Base-by-base conservation (phyloP, 53 echinoderm and acorn worm genomes). In the Paelopatides confundens region DNA sequence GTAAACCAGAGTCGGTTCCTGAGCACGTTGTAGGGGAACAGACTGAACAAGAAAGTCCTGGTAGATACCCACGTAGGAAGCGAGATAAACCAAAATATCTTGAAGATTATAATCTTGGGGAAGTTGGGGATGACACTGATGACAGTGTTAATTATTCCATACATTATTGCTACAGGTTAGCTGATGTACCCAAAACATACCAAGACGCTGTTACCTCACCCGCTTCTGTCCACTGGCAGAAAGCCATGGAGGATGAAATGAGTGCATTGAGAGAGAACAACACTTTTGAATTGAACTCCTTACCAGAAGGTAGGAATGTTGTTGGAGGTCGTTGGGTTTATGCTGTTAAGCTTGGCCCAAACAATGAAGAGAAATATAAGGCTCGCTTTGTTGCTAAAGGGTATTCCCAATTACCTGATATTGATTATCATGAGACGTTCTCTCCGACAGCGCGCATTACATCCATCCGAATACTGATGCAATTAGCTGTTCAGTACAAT, bases 161-260 rank as follows among this genome's bases (percentile, higher is more conserved):
- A 40, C 35, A 86, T 86, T 77, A 90, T 38, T 88, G 88, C 81
- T 88, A 79, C 63, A 88, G 65, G 23, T 47, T 78, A 46, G 30
- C 7, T 64, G 64, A 52, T 52, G 49, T 85, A 31, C 85, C 90
- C 35, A 53, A 63, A 63, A 90, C 76, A 21, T 90, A 90, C 71
- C 47, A 71, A 46, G 85, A 85, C 2, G 90, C 90, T 24, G 35
- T 74, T 23, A 37, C 62, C 8, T 74, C 90, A 29, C 28, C 11
- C 35, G 54, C 86, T 58, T 71, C 64, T 29, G 48, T 17, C 18
- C 51, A 76, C 24, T 90, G 90, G 90, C 53, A 90, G 40, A 69
- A 63, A 43, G 90, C 90, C 26, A 89, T 89, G 89, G 52, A 69
- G n/a, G 82, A 82, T 5, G 84, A 82, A 65, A 67, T 82, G 35